Evolutionary conservation across 2,888 invertebrate species (phyloP), one percentile per base, ranked within the genome.

Genomic region (Troilus luridus): DNA sequence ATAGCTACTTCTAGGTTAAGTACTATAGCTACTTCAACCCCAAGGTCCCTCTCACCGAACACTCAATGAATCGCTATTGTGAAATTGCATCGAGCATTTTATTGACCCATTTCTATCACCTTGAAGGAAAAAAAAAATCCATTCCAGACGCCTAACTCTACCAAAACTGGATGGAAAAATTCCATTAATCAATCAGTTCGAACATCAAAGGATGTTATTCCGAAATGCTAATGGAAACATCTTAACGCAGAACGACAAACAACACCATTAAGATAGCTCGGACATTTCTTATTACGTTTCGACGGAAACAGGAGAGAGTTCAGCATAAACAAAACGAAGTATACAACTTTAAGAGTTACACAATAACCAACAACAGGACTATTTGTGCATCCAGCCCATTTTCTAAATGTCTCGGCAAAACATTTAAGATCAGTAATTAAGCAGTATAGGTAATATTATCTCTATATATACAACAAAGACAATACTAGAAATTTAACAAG

Each of bases 141-240:
- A 24, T 5, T 67, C 24, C 24, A 12, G 67, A 14, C 12, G 14
- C 67, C 67, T 5, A 24, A 27, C 3, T 24, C 3, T 12, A 14
- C 0, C 67, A 24, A 12, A 67, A 24, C 14, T 24, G 24, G 24
- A 0, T 6, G 14, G 67, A 67, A 67, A 67, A 64, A 41, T 77
- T 77, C 19, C 41, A 41, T 77, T 8, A 77, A 77, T 77, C 19
- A 77, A 27, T 21, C 17, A 27, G 41, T 9, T 24, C 27, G 17
- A 24, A 41, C 72, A 77, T 19, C 72, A 77, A 17, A 77, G 41
- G 72, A 27, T 77, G 72, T 77, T 77, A 41, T 77, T 77, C 67
- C 41, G 17, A 77, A 77, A 77, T 0, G 72, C 72, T 77, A 77
- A 77, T 77, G 72, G 72, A 41, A 41, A 41, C 9, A 19, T 77